Evolutionary conservation across 1,140 invertebrate genomes (phyloP).

Genomic region (Archivesica marissinica): DNA sequence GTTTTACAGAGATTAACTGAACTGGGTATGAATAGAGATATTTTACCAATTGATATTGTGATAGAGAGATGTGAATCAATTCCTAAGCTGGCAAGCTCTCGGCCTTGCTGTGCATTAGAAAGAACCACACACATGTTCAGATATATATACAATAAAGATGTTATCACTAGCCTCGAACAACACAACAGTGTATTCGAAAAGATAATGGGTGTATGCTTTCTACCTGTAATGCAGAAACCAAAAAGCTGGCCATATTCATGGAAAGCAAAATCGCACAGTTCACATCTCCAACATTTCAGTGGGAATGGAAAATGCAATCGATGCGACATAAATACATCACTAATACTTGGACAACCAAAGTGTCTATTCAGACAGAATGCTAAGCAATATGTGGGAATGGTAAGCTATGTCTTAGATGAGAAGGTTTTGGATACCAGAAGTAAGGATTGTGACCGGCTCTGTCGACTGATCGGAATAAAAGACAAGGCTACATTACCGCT

Average conservation of each 20-base stretch:
- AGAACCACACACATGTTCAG: slow-evolving; percentile 20
- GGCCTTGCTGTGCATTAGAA: slow-evolving; percentile 4
- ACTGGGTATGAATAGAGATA: slow-evolving; percentile 64
- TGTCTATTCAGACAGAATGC: neutral
- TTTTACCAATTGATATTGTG: slow-evolving; percentile 48
- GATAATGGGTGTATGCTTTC: neutral
- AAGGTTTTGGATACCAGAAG: neutral
- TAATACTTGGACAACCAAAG: neutral
- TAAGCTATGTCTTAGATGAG: neutral
- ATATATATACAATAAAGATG: slow-evolving; percentile 29
- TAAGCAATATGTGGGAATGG: neutral
- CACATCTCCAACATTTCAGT: neutral
- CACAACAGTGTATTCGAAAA: neutral
- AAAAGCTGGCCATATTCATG: slow-evolving; percentile 4
- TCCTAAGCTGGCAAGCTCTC: neutral
- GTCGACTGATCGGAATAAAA: neutral
- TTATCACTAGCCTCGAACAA: neutral
- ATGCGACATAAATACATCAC: neutral
- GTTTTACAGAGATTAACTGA: slow-evolving; percentile 5
- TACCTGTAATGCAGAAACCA: neutral
- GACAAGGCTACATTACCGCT: neutral
- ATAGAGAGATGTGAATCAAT: slow-evolving; percentile 60
- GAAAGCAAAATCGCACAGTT: slow-evolving; percentile 1
- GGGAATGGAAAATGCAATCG: neutral
- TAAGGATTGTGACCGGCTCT: neutral